Evolutionary conservation across 1,140 invertebrate genomes (phyloP).

Genomic region (Drosophila auraria): DNA sequence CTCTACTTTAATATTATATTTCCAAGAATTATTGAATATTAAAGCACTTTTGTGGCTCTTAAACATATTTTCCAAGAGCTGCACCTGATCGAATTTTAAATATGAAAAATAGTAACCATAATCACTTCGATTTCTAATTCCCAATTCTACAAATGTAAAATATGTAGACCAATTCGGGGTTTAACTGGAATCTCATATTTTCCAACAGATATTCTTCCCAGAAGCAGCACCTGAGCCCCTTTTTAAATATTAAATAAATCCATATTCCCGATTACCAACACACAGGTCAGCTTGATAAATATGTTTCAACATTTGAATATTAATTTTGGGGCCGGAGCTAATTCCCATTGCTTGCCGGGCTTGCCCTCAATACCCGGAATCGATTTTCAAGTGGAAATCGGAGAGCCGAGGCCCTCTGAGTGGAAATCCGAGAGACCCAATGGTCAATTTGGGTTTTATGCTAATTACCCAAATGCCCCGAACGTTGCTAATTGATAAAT

Average conservation of each 20-base stretch:
- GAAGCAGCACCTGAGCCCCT: neutral
- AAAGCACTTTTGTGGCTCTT: too few relatives aligned
- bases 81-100: neutral
- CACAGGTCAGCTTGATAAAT: conserved; percentile 47
- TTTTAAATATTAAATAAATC: neutral
- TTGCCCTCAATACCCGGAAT: conserved; percentile 30
- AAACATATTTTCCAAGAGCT: neutral
- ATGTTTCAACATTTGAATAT: conserved; percentile 28
- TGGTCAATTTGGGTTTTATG: conserved; percentile 48
- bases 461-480: conserved; percentile 19
- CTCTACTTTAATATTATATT: too few relatives aligned
- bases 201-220: neutral
- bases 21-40: neutral
- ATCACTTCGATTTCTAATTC: neutral
- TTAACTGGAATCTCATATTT: neutral
- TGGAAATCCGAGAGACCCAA: conserved; percentile 9
- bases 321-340: conserved; percentile 7
- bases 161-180: too few relatives aligned
- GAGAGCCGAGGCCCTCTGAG: neutral
- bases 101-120: neutral
- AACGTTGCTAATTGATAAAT: conserved; percentile 70
- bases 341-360: neutral
- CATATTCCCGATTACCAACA: conserved; percentile 16
- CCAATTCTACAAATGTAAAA: neutral
- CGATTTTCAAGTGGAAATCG: conserved; percentile 20